Base-by-base conservation (phyloP, 35 echinoderm and acorn worm species). In the Antedon bifida region DNA sequence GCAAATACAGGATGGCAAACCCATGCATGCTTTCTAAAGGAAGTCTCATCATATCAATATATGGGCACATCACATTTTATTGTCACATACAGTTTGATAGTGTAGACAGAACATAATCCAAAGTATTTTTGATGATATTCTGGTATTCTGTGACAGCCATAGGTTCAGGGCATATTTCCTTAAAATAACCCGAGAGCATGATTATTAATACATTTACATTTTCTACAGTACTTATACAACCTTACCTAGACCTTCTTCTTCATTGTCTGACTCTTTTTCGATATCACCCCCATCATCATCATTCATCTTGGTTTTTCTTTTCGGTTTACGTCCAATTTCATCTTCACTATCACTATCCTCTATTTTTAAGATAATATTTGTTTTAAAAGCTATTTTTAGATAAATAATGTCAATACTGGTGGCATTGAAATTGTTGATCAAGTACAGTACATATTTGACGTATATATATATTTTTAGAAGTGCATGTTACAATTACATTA, bases 261-360 rank as follows among this genome's bases (percentile, higher is more conserved):
- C 75, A 73, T 73, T 84, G 21, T 91, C 84, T 36, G 82, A 77
- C 10, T 77, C 81, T 84, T 38, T 34, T 10, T 82, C 77, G 56
- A 74, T 51, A 17, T 88, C 83, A 39, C 82, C 36, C 12, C 75
- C 76, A 82, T 85, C 77, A 42, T 82, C 84, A 74, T 85, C 87
- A 39, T 76, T 81, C 31, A 51, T 46, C 19, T 81, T 34, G 75
- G 36, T 79, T 82, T 87, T 89, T 82, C 85, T 91, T 23, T 86
- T 86, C 30, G 77, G 83, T 83, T 81, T 88, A 26, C 90, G 86
- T 73, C 90, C 93, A 78, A 91, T 92, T 32, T 83, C 78, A 39
- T 96, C 87, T 26, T 94, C 92, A 74, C 88, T 87, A 89, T 86
- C 87, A 84, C 90, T 92, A 39, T 89, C 93, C 19, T 46, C 81